phyloP scores from a whole-genome alignment of 2,888 invertebrate species.

The Cheilosia grossa region DNA sequence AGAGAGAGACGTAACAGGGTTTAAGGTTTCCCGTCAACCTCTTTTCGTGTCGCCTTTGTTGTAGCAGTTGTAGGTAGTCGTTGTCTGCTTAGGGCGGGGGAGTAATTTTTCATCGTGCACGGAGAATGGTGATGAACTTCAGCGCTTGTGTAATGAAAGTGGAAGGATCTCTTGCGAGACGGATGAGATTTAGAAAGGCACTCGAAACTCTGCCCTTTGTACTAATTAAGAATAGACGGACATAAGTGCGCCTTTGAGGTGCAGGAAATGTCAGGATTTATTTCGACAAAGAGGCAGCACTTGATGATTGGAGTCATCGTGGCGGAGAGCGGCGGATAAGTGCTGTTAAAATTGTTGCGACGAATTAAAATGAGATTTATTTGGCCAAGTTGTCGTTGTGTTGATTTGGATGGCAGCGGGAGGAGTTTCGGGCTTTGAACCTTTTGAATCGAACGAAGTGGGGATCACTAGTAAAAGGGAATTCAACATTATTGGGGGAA shows the following conservation, averaged over 20 bases:
- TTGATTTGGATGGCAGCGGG: background rate
- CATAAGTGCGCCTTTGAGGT: constrained; percentile 50
- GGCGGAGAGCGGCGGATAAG: constrained; percentile 44
- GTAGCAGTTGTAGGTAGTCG: background rate
- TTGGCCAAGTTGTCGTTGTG: too few species aligned
- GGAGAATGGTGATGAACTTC: constrained; percentile 24
- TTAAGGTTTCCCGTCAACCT: constrained; percentile 38
- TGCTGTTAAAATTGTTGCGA: constrained; percentile 20
- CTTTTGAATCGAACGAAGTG: too few species aligned
- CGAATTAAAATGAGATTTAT: constrained; percentile 19
- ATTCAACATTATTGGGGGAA: too few species aligned
- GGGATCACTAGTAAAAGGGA: too few species aligned
- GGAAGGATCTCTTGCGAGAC: constrained; percentile 58
- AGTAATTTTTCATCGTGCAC: constrained; percentile 10
- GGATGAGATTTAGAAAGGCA: constrained; percentile 62
- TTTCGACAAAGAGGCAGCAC: background rate
- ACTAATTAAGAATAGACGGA: constrained; percentile 71
- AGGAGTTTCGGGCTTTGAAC: background rate
- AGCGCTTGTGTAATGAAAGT: constrained; percentile 53
- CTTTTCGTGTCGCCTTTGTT: constrained; percentile 38
- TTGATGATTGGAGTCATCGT: constrained; percentile 50
- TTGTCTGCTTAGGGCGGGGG: background rate
- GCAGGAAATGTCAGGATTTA: constrained; percentile 9
- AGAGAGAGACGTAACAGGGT: constrained; percentile 17
- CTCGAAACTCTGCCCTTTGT: constrained; percentile 62